Evolutionary conservation across 2,888 invertebrate genomes (phyloP), one percentile per base, ranked within the genome.

Genomic region (Zhuqinia jingwanae): DNA sequence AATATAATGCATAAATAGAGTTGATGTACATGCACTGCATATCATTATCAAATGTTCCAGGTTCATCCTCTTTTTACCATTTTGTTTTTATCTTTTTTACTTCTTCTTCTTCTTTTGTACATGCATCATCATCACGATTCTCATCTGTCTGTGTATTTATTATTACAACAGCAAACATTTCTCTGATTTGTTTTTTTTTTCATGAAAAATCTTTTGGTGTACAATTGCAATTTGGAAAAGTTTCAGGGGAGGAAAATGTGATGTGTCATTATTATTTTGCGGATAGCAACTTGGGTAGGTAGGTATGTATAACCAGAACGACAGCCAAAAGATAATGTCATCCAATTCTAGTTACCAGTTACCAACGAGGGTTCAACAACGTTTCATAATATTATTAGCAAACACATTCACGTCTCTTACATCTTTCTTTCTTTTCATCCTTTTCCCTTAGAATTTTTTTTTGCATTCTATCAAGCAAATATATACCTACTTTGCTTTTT

Each of bases 1-100:
- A 83, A 83, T 83, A 27, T 75, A 83, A 63, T 83, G 76, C 83
- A 83, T 76, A 83, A 83, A 83, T 83, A 83, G 75, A 83, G 75
- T 53, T 83, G 63, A 20, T 36, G 83, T 83, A 76, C 83, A 83
- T 83, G 83, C 50, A 50, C 22, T 63, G 83, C 75, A 83, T 83
- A 47, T 76, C 83, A 83, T 76, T 75, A 83, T 76, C 75, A 17
- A n/a, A n/a, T 75, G 50, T 50, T 15, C 22, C 22, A n/a, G n/a
- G n/a, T n/a, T 50, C 20, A 15, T 36, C 36, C 36, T n/a, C 36
- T 36, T 3, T 36, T 36, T 36, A 36, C 36, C 36, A 36, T 22
- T 58, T 20, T 58, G 22, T 58, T 58, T n/a, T 22, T 22, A 20
- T 53, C 76, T 76, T 25, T 25, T 63, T 63, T n/a, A 5, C 77